Evolutionary conservation across 2,113 vertebrate genomes (phyloP).

Genomic region (Planiliza haematocheilus): DNA sequence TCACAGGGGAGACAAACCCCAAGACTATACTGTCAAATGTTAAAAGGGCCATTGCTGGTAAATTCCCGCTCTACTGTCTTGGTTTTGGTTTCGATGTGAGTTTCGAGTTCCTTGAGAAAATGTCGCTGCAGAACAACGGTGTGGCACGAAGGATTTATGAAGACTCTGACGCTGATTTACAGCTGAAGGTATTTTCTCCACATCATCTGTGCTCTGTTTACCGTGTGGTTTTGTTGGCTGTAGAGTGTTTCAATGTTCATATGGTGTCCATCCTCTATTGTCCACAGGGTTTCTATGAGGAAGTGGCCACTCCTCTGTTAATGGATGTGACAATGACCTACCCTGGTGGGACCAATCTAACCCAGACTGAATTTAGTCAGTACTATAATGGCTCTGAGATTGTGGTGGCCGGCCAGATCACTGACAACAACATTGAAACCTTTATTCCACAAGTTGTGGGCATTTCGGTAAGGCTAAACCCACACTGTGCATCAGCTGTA

Average conservation of each 20-base stretch:
- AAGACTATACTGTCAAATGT: conserved; percentile 82
- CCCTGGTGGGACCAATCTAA: conserved; percentile 78
- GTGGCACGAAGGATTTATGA: conserved; percentile 86
- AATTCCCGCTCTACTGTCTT: conserved; percentile 88
- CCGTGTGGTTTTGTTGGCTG: not conserved
- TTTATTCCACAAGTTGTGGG: conserved; percentile 82
- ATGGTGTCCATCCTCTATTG: not conserved
- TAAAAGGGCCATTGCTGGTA: conserved; percentile 77
- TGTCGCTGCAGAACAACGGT: conserved; percentile 86
- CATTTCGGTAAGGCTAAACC: conserved; percentile 78
- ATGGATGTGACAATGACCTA: conserved; percentile 84
- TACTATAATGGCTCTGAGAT: conserved; percentile 91
- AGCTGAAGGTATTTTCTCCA: conserved; percentile 81
- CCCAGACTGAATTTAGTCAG: conserved; percentile 84
- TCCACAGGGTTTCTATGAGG: conserved; percentile 87
- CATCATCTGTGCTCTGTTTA: not conserved
- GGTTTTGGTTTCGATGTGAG: conserved; percentile 89
- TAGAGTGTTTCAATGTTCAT: not conserved
- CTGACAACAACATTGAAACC: conserved; percentile 77
- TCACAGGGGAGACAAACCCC: conserved; percentile 83
- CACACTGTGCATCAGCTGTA: accelerated
- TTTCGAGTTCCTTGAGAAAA: conserved; percentile 86
- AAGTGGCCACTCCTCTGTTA: conserved; percentile 87
- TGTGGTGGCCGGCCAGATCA: conserved; percentile 85
- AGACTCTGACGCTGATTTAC: conserved; percentile 86